phyloP scores from a whole-genome alignment of 1,140 invertebrate genomes.

The Drosophila kikkawai region DNA sequence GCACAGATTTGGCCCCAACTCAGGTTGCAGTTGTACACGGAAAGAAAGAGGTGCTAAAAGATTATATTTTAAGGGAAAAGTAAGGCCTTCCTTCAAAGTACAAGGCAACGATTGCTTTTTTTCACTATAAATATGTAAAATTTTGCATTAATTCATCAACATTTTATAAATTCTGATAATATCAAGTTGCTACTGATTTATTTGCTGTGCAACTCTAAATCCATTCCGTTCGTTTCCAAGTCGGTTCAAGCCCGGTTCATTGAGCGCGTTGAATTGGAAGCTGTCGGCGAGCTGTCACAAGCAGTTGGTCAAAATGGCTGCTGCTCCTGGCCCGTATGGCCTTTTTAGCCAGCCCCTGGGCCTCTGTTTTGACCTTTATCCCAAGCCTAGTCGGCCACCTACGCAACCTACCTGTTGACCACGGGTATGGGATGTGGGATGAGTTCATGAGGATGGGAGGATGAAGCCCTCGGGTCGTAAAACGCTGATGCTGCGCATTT shows the following conservation, averaged over 20 bases:
- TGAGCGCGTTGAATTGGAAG: slow-evolving; percentile 74
- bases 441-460: not conserved
- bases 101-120: not conserved
- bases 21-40: slow-evolving; percentile 7
- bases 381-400: slow-evolving; percentile 19
- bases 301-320: slow-evolving; percentile 40
- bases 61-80: no score
- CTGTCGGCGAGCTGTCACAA: slow-evolving; percentile 72
- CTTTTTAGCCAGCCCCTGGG: slow-evolving; percentile 36
- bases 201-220: not conserved
- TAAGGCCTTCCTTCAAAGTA: not conserved
- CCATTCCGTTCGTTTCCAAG: slow-evolving; percentile 4
- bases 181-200: not conserved
- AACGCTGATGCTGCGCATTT: slow-evolving; percentile 74
- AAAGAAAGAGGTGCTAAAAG: not conserved
- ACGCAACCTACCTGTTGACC: slow-evolving; percentile 23
- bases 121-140: no score
- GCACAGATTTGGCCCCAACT: slow-evolving; percentile 37
- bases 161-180: no score
- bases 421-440: not conserved
- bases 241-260: slow-evolving; percentile 22
- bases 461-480: slow-evolving; percentile 43
- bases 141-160: not conserved
- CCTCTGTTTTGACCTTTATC: slow-evolving; percentile 51
- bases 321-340: slow-evolving; percentile 25